Percentiles rank a stretch among this genome's conserved stretches.
Evolutionary conservation across 2,113 vertebrate genomes (phyloP).

Genomic region (Mola mola): DNA sequence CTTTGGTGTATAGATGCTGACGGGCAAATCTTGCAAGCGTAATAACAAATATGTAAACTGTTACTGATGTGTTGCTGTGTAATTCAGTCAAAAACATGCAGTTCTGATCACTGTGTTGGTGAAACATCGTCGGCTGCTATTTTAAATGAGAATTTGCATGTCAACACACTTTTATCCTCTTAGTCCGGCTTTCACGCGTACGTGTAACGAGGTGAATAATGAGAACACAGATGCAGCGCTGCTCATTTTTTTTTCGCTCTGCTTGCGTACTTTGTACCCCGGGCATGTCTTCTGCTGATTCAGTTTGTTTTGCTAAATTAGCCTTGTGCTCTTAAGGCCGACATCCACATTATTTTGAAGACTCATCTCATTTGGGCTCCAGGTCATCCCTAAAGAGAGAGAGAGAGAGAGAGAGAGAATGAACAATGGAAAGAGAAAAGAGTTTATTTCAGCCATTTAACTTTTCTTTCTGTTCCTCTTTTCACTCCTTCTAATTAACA

Average conservation of each 20-base stretch:
- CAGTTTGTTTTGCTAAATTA: constrained; percentile 29
- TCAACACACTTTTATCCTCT: constrained; percentile 19
- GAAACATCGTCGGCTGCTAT: background rate
- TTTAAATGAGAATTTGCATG: constrained; percentile 36
- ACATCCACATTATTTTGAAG: constrained; percentile 22
- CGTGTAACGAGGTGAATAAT: too few relatives aligned
- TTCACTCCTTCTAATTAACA: too few relatives aligned
- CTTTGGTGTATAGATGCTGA: background rate
- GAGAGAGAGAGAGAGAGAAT: background rate
- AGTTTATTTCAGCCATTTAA: constrained; percentile 18
- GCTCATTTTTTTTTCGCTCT: background rate
- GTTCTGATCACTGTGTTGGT: background rate
- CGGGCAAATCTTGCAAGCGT: background rate
- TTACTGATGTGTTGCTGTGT: too few relatives aligned
- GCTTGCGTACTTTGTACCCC: background rate
- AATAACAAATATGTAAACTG: too few relatives aligned
- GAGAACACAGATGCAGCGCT: too few relatives aligned
- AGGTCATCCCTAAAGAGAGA: background rate
- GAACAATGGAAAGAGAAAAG: background rate
- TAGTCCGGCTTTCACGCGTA: background rate
- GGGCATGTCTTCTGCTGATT: constrained; percentile 23
- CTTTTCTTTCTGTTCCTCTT: background rate
- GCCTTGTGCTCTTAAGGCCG: constrained; percentile 26
- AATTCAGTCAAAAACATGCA: too few relatives aligned
- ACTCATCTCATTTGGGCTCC: constrained; percentile 17